Conservation (phyloP, 2,797 vertebrate genomes). For the Rhabdomys pumilio region DNA sequence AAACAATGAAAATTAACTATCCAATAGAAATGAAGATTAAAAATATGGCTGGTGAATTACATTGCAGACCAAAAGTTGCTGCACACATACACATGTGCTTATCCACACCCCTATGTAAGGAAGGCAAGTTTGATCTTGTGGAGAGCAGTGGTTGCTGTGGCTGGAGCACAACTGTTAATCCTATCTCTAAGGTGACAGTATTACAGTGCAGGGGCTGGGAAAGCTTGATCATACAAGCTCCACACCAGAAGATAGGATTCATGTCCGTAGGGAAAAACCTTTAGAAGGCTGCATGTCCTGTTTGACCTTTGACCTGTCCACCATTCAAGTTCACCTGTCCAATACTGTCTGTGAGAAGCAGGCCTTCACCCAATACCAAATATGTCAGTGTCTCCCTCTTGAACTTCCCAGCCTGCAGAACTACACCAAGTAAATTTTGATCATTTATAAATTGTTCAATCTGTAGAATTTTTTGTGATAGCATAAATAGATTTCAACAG, state of each 20-base stretch:
- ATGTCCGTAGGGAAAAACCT: neutral
- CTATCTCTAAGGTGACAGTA: neutral
- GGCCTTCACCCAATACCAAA: neutral
- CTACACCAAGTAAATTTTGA: neutral
- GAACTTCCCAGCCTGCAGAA: neutral
- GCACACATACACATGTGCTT: neutral
- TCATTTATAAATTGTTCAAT: neutral
- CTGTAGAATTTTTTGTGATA: neutral
- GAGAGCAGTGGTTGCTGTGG: neutral
- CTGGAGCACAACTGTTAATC: neutral
- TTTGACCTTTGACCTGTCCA: neutral
- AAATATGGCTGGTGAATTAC: neutral
- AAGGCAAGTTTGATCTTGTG: neutral
- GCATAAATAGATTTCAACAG: neutral
- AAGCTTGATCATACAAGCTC: neutral
- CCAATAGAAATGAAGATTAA: constrained; percentile 20
- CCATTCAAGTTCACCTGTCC: neutral
- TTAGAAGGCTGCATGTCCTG: neutral
- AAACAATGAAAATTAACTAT: neutral
- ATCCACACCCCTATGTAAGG: neutral
- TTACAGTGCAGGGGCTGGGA: neutral
- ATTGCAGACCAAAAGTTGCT: neutral
- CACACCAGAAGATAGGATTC: neutral
- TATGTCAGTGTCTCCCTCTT: neutral
- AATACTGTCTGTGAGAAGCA: neutral